These are phyloP conservation scores for Chalcosyrphus nemorum DNA, from an alignment of 2,888 invertebrate genomes.

Conservation along the genomic window DNA sequence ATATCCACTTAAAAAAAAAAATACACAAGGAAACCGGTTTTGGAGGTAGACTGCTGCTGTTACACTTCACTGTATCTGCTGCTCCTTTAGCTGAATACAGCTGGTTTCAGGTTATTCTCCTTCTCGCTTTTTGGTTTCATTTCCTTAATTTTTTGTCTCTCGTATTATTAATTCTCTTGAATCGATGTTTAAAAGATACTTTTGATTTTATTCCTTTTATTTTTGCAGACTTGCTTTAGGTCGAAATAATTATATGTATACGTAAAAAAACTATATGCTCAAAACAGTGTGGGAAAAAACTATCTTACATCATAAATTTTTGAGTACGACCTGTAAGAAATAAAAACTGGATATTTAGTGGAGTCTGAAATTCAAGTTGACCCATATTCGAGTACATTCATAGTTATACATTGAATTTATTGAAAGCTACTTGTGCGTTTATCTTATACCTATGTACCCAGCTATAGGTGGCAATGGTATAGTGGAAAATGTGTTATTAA, in stretches of 20 bases:
- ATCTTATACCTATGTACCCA: no score
- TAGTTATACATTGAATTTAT: background rate
- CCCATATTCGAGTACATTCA: background rate
- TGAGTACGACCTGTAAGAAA: background rate
- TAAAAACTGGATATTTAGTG: background rate
- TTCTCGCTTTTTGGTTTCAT: background rate
- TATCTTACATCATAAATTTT: conserved; percentile 14
- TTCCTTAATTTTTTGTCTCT: conserved; percentile 1
- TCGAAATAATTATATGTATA: conserved; percentile 21
- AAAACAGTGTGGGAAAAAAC: conserved; percentile 26
- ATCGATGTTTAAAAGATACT: conserved; percentile 25
- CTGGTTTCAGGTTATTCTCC: background rate
- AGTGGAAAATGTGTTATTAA: no score
- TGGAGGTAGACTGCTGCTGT: conserved; percentile 48
- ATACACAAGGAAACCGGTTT: conserved; percentile 41
- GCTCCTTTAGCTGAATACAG: conserved; percentile 7
- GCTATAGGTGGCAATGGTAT: no score
- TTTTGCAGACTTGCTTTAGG: conserved; percentile 18
- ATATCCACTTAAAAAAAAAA: conserved; percentile 53
- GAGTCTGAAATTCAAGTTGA: background rate
- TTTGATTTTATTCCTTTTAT: conserved; percentile 17
- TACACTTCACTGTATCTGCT: no score
- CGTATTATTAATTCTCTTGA: conserved; percentile 15
- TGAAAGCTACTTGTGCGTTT: background rate
- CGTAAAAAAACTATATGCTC: background rate